A percentile compares a stretch with the other conserved stretches of the same genome.
Conservation (phyloP, 2,888 invertebrate species). For the Caenorhabditis virilis region DNA sequence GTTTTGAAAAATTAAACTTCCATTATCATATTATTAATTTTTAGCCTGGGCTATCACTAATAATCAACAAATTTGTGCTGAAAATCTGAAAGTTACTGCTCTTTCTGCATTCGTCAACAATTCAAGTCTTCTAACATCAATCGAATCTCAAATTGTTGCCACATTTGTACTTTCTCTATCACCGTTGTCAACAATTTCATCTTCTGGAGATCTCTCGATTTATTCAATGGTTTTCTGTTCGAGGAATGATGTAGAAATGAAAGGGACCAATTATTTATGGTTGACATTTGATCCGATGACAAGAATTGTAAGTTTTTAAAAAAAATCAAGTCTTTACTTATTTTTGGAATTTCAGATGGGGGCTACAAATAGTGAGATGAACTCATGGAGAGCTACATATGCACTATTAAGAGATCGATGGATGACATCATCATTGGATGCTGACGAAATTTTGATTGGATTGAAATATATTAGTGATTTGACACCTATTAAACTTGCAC, state of each 20-base stretch:
- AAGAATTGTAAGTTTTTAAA: background rate
- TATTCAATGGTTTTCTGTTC: conserved; percentile 27
- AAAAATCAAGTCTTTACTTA: background rate
- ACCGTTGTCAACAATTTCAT: conserved; percentile 7
- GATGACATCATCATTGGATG: conserved; percentile 37
- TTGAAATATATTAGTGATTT: conserved; percentile 48
- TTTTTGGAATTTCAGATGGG: conserved; percentile 5
- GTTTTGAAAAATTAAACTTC: background rate
- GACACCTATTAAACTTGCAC: conserved; percentile 19
- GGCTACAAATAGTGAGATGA: conserved; percentile 12
- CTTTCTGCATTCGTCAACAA: conserved; percentile 31
- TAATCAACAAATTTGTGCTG: conserved; percentile 10
- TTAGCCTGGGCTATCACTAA: conserved; percentile 25
- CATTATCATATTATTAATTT: background rate
- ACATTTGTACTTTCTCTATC: conserved; percentile 34
- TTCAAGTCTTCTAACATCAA: conserved; percentile 8
- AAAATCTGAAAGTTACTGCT: conserved; percentile 14
- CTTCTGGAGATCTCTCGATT: conserved; percentile 21
- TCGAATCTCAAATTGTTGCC: conserved; percentile 24
- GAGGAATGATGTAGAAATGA: conserved; percentile 9
- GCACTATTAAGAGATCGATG: conserved; percentile 39
- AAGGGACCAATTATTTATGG: conserved; percentile 37
- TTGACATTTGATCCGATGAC: conserved; percentile 37
- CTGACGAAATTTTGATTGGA: conserved; percentile 43
- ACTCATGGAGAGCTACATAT: conserved; percentile 32